phyloP scores from a whole-genome alignment of 2,888 invertebrate species.

The Apeira syringaria region DNA sequence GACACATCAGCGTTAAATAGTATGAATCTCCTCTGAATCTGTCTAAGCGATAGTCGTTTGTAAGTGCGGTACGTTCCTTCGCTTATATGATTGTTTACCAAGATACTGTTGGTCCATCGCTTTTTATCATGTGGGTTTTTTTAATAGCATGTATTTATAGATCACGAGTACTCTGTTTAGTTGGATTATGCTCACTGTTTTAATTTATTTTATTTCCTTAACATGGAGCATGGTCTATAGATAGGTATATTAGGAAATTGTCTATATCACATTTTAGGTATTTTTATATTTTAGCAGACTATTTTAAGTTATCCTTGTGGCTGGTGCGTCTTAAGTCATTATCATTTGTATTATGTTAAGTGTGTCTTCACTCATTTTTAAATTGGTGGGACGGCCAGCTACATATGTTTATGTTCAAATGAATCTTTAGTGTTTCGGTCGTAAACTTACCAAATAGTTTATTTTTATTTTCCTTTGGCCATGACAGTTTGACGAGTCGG shows the following conservation, averaged over 20 bases:
- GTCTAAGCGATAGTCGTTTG: slow-evolving; percentile 32
- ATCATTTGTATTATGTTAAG: slow-evolving; percentile 38
- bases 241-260: slow-evolving; percentile 21
- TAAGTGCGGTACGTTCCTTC: slow-evolving; percentile 39
- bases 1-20: background rate
- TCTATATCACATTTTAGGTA: slow-evolving; percentile 28
- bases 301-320: slow-evolving; percentile 43
- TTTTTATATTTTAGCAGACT: slow-evolving; percentile 38
- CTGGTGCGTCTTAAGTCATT: slow-evolving; percentile 47
- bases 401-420: slow-evolving; percentile 4
- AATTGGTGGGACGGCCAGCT: slow-evolving; percentile 29
- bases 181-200: slow-evolving; percentile 57
- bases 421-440: too few species aligned
- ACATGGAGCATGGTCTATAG: slow-evolving; percentile 45
- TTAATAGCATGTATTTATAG: slow-evolving; percentile 73
- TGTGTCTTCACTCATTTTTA: slow-evolving; percentile 75
- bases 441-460: too few species aligned
- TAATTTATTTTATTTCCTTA: slow-evolving; percentile 32
- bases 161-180: slow-evolving; percentile 41
- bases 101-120: slow-evolving; percentile 56
- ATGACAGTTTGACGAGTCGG: slow-evolving; percentile 8
- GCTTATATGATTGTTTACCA: slow-evolving; percentile 50
- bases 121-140: slow-evolving; percentile 81
- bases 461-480: slow-evolving; percentile 4
- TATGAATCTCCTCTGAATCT: slow-evolving; percentile 8